Base-by-base conservation (phyloP, 2,888 invertebrate genomes). In the Liposcelis brunnea region DNA sequence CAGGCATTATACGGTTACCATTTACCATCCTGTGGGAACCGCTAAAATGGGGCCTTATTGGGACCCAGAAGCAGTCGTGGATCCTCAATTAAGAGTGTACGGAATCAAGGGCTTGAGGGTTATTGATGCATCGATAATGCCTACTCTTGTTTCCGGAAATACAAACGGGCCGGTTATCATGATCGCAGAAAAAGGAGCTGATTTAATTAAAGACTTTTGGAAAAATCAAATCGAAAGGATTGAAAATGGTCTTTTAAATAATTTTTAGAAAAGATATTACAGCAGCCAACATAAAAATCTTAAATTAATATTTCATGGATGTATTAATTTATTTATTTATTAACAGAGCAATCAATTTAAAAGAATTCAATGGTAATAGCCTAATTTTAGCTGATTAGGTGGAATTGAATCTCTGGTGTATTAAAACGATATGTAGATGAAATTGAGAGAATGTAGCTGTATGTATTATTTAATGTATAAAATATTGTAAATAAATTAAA, bases 21-120 rank as follows among this genome's bases (percentile, higher is more conserved):
- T 87, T 43, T 87, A 87, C 56, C 86, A 86, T 64, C 86, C 86
- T 0, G 78, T 82, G 0, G 87, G 87, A 1, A 89, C 87, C 0
- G 81, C 80, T 37, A 87, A 86, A 59, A 89, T 89, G 89, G 89
- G 87, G 0, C 86, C 87, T 0, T 77, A 77, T 53, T 84, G 82
- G 80, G 87, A 87, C 56, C 71, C 73, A 11, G 77, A 77, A 5
- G 86, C 86, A 0, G 87, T 87, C 0, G 86, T 87, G 0, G 85
- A 87, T 59, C 75, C 80, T 2, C 75, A 83, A 55, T 61, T 86
- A 6, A 66, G 77, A 45, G 85, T 87, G 1, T 83, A 86, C 54
- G 87, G 86, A 1, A 67, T 86, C 1, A 74, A 76, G 51, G 82
- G 84, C 0, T 61, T 87, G 3, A 65, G 87, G 11, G 86, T 87